Evolutionary conservation across 2,797 vertebrate species (phyloP).

Genomic region (Rhynchonycteris naso): DNA sequence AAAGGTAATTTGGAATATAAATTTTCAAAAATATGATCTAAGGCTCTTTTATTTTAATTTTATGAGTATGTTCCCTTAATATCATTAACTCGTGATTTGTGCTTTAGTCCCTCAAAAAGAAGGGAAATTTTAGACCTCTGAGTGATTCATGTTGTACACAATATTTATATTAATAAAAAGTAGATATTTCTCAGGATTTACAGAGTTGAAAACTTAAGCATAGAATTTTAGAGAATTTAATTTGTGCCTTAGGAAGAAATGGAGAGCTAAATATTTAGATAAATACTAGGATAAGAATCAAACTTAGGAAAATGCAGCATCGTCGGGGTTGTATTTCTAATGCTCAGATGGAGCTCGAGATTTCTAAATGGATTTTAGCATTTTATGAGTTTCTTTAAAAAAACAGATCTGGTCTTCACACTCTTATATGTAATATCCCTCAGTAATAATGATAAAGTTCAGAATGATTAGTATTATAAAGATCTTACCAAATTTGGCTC

Average conservation of each 20-base stretch:
- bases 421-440: neutral
- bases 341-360: neutral
- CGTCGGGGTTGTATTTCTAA: neutral
- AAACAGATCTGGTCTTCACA: neutral
- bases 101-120: neutral
- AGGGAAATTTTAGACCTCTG: neutral
- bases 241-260: neutral
- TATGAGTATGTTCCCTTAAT: neutral
- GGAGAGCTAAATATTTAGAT: neutral
- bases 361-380: neutral
- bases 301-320: neutral
- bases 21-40: neutral
- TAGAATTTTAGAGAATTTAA: neutral
- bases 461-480: neutral
- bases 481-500: neutral
- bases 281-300: neutral
- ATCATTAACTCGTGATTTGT: neutral
- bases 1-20: slow-evolving; percentile 86
- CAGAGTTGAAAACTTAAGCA: neutral
- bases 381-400: neutral
- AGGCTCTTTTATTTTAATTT: neutral
- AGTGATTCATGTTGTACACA: neutral
- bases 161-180: neutral
- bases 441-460: neutral
- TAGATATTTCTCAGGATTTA: neutral